Base-by-base conservation (phyloP, 2,888 invertebrate genomes). In the Acronicta leporina region DNA sequence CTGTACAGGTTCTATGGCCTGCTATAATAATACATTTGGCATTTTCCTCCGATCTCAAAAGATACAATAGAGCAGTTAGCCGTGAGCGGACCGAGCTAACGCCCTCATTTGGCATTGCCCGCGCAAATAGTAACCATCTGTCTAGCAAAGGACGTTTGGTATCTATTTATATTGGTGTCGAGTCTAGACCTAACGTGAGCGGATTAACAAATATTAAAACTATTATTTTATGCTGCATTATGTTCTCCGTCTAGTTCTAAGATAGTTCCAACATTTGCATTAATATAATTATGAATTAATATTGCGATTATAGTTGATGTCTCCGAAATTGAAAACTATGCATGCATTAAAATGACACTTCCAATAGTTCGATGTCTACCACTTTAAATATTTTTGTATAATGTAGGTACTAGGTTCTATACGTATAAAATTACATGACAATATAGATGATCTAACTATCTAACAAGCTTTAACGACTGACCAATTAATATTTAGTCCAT, bases 41-140 rank as follows among this genome's bases (percentile, higher is more conserved):
- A 33, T 8, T 48, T 43, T 52, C 57, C 55, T 20, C 16, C 38
- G 56, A 15, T 16, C 45, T 61, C 15, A 50, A 58, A 61, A 51
- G 58, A 27, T 43, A 59, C 56, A 68, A 62, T 62, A 64, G 68
- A 62, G 57, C 49, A 46, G 68, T 73, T 67, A 72, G 61, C 79
- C 77, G 69, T 74, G 74, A 77, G 68, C 75, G 67, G 56, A 49
- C 43, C 33, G 62, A 72, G 81, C 59, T 68, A 79, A 77, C 74
- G 84, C 66, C 80, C 83, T 80, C 80, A 73, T 79, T 82, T 82
- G 75, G 79, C 76, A 78, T 78, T 81, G 79, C 80, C 70, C 58
- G 76, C 70, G 61, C 63, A 73, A 81, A 79, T 79, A 77, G 68
- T 74, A 70, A 69, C 69, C 71, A 76, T 73, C 65, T 75, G 76